Evolutionary conservation across 2,113 vertebrate genomes (phyloP).

Genomic region (Isichthys henryi): DNA sequence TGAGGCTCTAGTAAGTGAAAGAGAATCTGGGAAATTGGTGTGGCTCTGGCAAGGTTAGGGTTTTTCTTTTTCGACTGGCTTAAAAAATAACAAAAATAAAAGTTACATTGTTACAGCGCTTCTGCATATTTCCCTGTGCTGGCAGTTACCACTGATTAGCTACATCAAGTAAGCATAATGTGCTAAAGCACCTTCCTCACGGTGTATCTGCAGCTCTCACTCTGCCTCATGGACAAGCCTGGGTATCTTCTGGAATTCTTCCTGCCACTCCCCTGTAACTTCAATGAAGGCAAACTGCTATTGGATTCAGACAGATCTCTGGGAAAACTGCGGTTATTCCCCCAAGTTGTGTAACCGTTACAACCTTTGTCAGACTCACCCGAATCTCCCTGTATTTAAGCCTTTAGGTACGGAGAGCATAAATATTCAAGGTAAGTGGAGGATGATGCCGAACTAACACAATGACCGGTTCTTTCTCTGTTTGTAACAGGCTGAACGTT

Average conservation of each 20-base stretch:
- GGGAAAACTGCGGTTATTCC: background rate
- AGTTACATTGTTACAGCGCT: background rate
- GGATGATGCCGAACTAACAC: background rate
- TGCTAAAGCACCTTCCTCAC: background rate
- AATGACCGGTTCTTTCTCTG: background rate
- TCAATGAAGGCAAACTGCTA: background rate
- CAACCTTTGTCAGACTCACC: background rate
- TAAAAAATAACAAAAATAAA: background rate
- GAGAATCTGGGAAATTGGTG: background rate
- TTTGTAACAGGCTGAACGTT: background rate
- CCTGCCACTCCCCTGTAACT: background rate
- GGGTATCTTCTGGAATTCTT: background rate
- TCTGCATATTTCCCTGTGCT: background rate
- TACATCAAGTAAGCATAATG: background rate
- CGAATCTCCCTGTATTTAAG: background rate
- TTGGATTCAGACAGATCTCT: background rate
- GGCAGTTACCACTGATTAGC: background rate
- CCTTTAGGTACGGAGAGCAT: background rate
- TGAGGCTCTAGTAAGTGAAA: background rate
- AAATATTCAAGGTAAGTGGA: background rate
- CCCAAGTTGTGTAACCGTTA: background rate
- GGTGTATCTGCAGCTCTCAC: background rate
- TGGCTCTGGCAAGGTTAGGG: background rate
- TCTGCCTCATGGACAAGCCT: background rate
- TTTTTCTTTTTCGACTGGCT: background rate